Percentiles rank a stretch among this genome's conserved stretches.
Evolutionary conservation across 92 coral and sea anemone species (phyloP).

Genomic region (Galaxea fascicularis): DNA sequence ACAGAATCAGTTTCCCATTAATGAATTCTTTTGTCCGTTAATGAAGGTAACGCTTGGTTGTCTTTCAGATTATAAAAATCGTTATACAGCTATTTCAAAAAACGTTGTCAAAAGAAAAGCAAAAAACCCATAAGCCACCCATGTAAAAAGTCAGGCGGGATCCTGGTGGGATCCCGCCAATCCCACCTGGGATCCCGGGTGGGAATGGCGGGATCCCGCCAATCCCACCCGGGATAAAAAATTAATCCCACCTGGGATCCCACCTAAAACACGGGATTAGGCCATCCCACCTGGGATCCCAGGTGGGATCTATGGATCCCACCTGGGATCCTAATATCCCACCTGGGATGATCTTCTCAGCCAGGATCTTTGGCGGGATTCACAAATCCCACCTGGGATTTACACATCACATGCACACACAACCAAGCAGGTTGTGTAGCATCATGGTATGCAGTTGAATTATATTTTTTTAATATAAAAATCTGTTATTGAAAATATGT

Average conservation of each 20-base stretch:
- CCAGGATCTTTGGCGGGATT: not conserved
- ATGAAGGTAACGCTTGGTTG: too few relatives aligned
- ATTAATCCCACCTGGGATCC: conserved; percentile 18
- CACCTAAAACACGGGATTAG: not conserved
- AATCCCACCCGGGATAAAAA: conserved; percentile 14
- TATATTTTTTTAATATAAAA: not conserved
- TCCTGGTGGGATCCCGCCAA: conserved; percentile 18
- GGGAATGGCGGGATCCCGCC: conserved; percentile 35
- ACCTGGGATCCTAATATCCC: conserved; percentile 9
- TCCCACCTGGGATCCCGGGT: conserved; percentile 22
- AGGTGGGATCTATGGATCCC: conserved; percentile 3
- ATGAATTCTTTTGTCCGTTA: too few relatives aligned
- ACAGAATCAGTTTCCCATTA: too few relatives aligned
- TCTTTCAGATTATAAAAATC: too few relatives aligned
- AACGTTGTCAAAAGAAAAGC: too few relatives aligned
- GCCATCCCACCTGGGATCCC: conserved; percentile 17
- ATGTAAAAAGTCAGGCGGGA: not conserved
- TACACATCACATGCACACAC: not conserved
- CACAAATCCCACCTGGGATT: not conserved
- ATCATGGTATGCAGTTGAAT: not conserved
- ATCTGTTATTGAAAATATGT: too few relatives aligned
- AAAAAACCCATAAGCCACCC: too few relatives aligned
- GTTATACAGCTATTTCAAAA: too few relatives aligned
- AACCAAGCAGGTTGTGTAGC: too few relatives aligned
- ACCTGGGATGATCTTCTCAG: not conserved